Conservation (phyloP, 1,140 invertebrate species). For the Drosophila sechellia region DNA sequence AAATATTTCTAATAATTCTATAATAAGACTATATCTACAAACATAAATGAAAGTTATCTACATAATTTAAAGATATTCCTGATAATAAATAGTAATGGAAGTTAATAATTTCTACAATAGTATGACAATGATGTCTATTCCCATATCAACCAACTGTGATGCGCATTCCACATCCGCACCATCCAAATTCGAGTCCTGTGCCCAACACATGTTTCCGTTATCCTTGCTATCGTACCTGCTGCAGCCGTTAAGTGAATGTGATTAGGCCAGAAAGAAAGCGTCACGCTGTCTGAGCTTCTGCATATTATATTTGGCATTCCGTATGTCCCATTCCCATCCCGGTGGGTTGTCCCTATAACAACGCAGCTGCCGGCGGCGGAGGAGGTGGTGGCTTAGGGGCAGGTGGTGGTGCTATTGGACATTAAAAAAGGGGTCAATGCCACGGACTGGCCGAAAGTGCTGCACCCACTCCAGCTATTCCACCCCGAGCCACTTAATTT, state of each 20-base stretch:
- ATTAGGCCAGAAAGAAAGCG: constrained; percentile 30
- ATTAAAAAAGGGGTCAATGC: constrained; percentile 41
- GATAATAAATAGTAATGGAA: no score
- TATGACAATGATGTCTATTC: constrained; percentile 8
- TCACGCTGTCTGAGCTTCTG: constrained; percentile 52
- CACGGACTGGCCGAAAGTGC: constrained; percentile 24
- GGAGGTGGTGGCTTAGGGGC: constrained; percentile 12
- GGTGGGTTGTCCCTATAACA: constrained; percentile 38
- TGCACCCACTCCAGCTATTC: constrained; percentile 7
- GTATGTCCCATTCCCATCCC: background rate
- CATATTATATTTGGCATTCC: background rate
- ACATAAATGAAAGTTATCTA: no score
- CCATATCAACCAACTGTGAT: constrained; percentile 14
- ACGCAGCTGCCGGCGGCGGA: constrained; percentile 55
- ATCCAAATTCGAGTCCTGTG: constrained; percentile 4
- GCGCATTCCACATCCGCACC: background rate
- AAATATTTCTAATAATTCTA: no score
- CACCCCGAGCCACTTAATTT: background rate
- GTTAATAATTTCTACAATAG: background rate
- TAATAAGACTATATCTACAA: no score
- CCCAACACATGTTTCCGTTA: constrained; percentile 16
- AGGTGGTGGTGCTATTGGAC: constrained; percentile 21
- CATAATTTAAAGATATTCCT: background rate
- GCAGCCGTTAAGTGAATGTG: constrained; percentile 22
- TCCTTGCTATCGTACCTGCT: constrained; percentile 11